Conservation (phyloP, 2,797 vertebrate species). For the Sitta carolinensis region DNA sequence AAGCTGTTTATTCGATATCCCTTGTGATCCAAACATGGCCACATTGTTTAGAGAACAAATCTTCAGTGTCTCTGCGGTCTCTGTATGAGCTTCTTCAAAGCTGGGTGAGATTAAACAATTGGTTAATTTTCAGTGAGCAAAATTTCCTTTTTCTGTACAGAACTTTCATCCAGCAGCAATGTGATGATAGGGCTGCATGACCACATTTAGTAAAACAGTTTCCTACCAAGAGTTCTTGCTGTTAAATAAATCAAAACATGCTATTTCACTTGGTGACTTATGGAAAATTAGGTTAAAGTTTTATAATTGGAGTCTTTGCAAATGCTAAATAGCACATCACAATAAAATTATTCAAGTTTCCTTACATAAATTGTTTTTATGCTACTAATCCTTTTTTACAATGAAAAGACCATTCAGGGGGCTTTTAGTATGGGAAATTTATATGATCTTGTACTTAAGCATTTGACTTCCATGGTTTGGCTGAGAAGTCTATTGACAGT, state of each 20-base stretch:
- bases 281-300: not conserved
- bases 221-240: not conserved
- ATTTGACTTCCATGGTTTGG: not conserved
- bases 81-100: not conserved
- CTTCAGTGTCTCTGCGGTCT: not conserved
- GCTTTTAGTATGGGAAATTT: not conserved
- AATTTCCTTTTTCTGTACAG: not conserved
- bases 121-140: not conserved
- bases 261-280: not conserved
- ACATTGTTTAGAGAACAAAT: not conserved
- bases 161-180: not conserved
- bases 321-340: not conserved
- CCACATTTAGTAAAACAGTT: slow-evolving; percentile 1
- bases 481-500: not conserved
- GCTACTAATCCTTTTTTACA: not conserved
- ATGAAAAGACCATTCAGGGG: not conserved
- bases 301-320: not conserved
- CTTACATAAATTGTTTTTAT: slow-evolving; percentile 16
- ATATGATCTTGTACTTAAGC: not conserved
- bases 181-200: slow-evolving; percentile 18
- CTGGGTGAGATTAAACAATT: not conserved
- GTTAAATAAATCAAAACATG: slow-evolving; percentile 21
- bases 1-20: not conserved
- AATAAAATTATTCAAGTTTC: not conserved
- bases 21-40: not conserved